A percentile compares a stretch with the other conserved stretches of the same genome.
Conservation (phyloP, 2,797 vertebrate genomes). For the Glyptemys insculpta region DNA sequence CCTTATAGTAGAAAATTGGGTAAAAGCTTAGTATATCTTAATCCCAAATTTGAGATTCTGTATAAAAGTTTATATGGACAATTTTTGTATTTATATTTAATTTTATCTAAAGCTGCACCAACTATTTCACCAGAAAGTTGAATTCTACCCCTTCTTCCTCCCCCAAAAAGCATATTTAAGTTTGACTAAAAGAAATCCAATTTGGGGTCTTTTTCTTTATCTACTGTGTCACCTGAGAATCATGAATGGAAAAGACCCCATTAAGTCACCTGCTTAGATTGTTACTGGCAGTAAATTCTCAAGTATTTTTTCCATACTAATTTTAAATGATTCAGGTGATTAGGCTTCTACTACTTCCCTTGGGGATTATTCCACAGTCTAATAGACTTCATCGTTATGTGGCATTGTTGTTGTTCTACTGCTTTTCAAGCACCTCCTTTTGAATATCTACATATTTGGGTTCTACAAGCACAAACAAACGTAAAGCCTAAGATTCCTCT, state of each 20-base stretch:
- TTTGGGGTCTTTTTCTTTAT: neutral
- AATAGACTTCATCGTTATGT: neutral
- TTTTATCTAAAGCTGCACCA: constrained; percentile 67
- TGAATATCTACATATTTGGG: neutral
- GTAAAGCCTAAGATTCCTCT: neutral
- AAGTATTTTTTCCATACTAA: neutral
- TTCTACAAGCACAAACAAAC: neutral
- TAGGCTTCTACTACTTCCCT: neutral
- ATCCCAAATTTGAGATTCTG: constrained; percentile 60
- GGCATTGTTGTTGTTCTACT: neutral
- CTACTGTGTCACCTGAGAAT: neutral
- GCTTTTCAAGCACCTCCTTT: neutral
- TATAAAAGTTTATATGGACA: constrained; percentile 53
- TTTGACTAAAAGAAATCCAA: neutral
- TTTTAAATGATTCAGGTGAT: neutral
- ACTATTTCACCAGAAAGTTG: neutral
- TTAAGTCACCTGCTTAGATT: neutral
- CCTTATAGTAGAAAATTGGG: constrained; percentile 69
- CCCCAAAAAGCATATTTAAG: neutral
- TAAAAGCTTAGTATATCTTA: constrained; percentile 66
- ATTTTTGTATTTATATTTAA: constrained; percentile 54
- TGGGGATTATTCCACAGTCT: neutral
- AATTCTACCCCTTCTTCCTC: neutral
- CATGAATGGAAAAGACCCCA: neutral
- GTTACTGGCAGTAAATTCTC: neutral